A percentile compares a stretch with the other conserved stretches of the same genome.
These are phyloP conservation scores for Anorthoa munda DNA, from an alignment of 2,888 invertebrate species.

Conservation along the genomic window DNA sequence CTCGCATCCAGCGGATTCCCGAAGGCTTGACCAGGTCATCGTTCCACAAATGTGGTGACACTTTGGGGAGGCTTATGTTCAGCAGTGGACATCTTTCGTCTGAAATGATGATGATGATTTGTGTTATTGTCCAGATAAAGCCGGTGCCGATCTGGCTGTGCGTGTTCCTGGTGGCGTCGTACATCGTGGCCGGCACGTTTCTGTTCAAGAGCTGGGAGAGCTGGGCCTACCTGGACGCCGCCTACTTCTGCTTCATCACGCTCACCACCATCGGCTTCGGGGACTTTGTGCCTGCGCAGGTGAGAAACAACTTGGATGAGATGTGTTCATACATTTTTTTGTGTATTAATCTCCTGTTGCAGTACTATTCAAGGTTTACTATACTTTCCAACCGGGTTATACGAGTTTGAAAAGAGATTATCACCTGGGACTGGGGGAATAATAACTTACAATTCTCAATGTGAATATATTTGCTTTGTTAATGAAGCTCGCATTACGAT, in stretches of 20 bases:
- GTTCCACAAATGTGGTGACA: no score
- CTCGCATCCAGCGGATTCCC: no score
- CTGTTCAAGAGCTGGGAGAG: constrained; percentile 96
- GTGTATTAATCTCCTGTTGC: not conserved
- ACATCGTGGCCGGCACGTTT: constrained; percentile 97
- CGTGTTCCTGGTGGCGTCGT: constrained; percentile 96
- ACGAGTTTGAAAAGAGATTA: no score
- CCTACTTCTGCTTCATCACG: constrained; percentile 98
- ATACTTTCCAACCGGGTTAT: not conserved
- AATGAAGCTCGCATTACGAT: not conserved
- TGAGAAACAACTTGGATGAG: constrained; percentile 68
- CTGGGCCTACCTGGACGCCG: constrained; percentile 96
- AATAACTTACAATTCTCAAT: no score
- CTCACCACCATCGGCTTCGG: constrained; percentile 98
- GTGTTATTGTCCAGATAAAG: constrained; percentile 79
- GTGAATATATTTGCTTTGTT: no score
- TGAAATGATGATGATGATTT: no score
- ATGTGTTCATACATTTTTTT: not conserved
- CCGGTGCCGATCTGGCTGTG: constrained; percentile 98
- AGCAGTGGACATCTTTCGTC: no score
- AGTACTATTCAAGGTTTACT: not conserved
- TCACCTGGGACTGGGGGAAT: no score
- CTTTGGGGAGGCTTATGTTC: no score
- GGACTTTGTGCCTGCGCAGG: constrained; percentile 97
- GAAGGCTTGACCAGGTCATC: no score